Evolutionary conservation across 2,888 invertebrate genomes (phyloP), one percentile per base, ranked within the genome.

Genomic region (Drosophila mimetica): DNA sequence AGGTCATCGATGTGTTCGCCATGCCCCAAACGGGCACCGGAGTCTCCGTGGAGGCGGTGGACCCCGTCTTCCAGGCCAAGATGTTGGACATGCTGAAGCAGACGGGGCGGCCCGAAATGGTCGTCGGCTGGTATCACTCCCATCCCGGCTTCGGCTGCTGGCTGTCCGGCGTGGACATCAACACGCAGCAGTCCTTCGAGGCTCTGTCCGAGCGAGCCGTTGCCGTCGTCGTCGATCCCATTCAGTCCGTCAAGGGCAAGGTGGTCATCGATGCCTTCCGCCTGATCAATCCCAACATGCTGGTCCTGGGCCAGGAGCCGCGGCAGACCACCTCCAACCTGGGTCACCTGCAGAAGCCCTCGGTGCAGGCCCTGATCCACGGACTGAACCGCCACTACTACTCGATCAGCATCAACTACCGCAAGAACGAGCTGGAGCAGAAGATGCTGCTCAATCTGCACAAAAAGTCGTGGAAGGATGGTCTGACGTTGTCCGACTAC

Each of bases 141-240:
- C 99, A 99, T 95, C 99, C 99, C 82, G 99, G 99, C 34, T 99
- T 99, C 92, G 99, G 99, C 41, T 99, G 99, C 92, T 99, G 99
- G 99, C 93, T 99, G 71, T 99, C 99, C 11, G 99, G 98, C 42
- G 99, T 99, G 11, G 99, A 99, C 92, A 99, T 99, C 82, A 99
- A 99, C 91, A 99, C 99, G 4, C 99, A 99, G 91, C 99, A 99
- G 92, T 99, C 98, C 61, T 99, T 99, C 92, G 99, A 99, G 92
- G 99, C 99, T 0, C 93, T 99, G 6, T 98, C 98, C 28, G 99
- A 99, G 90, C 93, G 99, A 89, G 99, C 99, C 25, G 99, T 99
- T 0, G 99, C 99, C 71, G 99, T 99, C 41, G 99, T 99, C 2
- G 99, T 99, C 28, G 99, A 99, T 93, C 99, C 99, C 11, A 99